Base-by-base conservation (phyloP, 2,113 vertebrate genomes). In the Leptodactylus fuscus region DNA sequence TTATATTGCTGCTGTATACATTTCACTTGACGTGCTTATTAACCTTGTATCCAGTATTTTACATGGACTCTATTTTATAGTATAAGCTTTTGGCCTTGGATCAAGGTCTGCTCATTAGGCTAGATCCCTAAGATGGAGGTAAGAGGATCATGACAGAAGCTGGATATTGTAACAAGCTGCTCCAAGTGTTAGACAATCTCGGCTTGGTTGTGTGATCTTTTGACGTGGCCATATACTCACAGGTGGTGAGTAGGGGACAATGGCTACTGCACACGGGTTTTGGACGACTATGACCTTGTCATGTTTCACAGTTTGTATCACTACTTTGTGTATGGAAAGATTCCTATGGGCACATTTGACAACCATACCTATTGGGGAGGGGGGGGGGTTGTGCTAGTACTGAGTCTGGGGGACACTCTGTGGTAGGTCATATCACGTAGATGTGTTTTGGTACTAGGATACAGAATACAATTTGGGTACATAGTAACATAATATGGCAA, bases 71-170 rank as follows among this genome's bases (percentile, higher is more conserved):
- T 18, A 1, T 18, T n/a, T 0, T 67, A 6, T 67, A 67, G 62
- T 67, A 16, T 16, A 67, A 29, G 73, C 73, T 48, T 44, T 44
- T 16, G 15, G 53, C 22, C 7, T 51, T 38, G 53, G 34, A 62
- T 60, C n/a, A 27, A 60, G 53, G 53, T 62, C 77, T 62, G 55
- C 38, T 80, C 53, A 62, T 80, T 62, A 80, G 77, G 38, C 22
- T 38, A 18, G 53, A 60, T 80, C 53, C 58, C 77, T 53, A 58
- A 41, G 77, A 27, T 80, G 55, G 77, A 79, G 77, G 62, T 80
- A 80, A 62, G 77, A 41, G 77, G 77, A 60, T 80, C 77, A 80
- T n/a, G 15, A 41, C 34, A 80, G 77, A 29, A 38, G 76, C 34
- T 78, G 24, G 34, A 60, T 60, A n/a, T 58, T 4, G 20, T 79